A percentile compares a stretch with the other conserved stretches of the same genome.
Conservation (phyloP, 2,888 invertebrate genomes). For the Phorcus lineatus region DNA sequence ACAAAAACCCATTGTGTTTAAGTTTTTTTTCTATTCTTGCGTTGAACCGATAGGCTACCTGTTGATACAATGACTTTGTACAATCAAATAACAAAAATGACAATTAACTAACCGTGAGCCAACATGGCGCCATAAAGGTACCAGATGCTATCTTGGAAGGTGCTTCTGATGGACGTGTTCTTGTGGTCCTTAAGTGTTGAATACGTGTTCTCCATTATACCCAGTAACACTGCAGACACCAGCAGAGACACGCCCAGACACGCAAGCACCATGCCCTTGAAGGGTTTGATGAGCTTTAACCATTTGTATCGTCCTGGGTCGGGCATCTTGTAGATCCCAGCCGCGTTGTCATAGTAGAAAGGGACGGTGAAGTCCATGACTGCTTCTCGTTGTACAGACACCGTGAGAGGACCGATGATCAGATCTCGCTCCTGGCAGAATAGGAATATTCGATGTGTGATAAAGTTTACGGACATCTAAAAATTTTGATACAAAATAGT, state of each 20-base stretch:
- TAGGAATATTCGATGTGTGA: too few species aligned
- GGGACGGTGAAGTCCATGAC: constrained; percentile 14
- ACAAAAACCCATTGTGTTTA: too few species aligned
- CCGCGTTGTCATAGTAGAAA: not conserved
- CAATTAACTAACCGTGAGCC: not conserved
- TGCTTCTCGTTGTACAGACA: not conserved
- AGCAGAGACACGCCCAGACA: not conserved
- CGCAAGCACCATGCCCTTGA: not conserved
- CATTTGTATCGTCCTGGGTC: not conserved
- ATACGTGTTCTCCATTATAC: not conserved
- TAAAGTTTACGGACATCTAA: too few species aligned
- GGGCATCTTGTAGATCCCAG: not conserved
- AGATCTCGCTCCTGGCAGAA: not conserved
- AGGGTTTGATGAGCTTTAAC: constrained; percentile 16
- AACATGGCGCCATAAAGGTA: constrained; percentile 12
- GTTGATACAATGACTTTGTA: too few species aligned
- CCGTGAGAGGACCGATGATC: not conserved
- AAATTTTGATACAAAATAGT: too few species aligned
- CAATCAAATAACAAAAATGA: too few species aligned
- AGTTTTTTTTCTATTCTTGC: too few species aligned
- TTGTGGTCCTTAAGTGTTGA: not conserved
- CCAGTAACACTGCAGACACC: not conserved
- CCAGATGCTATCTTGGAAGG: constrained; percentile 8
- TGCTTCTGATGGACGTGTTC: not conserved
- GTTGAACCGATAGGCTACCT: too few species aligned